Base-by-base conservation (phyloP, 2,888 invertebrate genomes). In the Anoplius nigerrimus region DNA sequence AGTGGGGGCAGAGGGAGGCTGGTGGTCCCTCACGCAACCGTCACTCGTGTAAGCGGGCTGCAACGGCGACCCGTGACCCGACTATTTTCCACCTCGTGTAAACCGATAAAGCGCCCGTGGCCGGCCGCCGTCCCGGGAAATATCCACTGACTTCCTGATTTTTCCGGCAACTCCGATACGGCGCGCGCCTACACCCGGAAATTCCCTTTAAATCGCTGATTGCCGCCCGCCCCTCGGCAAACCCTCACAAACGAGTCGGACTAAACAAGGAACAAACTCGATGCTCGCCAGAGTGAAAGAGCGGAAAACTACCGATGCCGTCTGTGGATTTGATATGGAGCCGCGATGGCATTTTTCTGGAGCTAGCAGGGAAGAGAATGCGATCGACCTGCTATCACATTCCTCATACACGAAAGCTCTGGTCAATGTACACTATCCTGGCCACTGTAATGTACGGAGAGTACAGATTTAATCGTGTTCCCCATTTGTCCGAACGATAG, bases 191-290 rank as follows among this genome's bases (percentile, higher is more conserved):
- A 46, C 62, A 56, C 54, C 72, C 71, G 75, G 72, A 77, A 75
- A 69, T 78, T 69, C 70, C 52, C 68, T 63, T 72, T 72, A 70
- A 72, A 77, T 66, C 64, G 55, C 66, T 72, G 75, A 78, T 75
- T 70, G 72, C 51, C 59, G 67, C 69, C 64, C 11, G 6, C 34
- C 34, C 27, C 27, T 2, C 27, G n/a, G n/a, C n/a, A n/a, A 27
- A 27, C 27, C 27, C 27, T 27, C 6, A 2, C 34, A 13, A 57
- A 48, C 66, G 61, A 75, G 66, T 65, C 71, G 64, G 20, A 46
- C 69, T 6, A 57, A 71, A 69, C 63, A 59, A 53, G 34, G 69
- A 57, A 64, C 64, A 64, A 69, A 71, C 70, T 55, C 59, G n/a
- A 56, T 53, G 42, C 53, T 20, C 46, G 62, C 34, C 34, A 13